A percentile compares a stretch with the other conserved stretches of the same genome.
Conservation (phyloP, 2,888 invertebrate species). For the Chorisops tibialis region DNA sequence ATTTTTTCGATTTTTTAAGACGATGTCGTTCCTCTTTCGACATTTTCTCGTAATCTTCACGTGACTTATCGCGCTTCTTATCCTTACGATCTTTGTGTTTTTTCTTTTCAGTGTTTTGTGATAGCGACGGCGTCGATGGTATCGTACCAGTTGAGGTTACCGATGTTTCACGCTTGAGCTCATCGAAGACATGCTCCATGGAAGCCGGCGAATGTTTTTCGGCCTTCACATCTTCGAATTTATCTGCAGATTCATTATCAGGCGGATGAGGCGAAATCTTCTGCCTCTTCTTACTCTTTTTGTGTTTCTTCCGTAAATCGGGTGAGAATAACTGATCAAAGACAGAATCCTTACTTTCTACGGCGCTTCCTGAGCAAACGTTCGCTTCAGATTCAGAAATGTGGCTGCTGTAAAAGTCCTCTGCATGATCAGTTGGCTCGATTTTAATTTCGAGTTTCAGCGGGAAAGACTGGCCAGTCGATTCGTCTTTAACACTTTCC, state of each 20-base stretch:
- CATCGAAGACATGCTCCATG: constrained; percentile 54
- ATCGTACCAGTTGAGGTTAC: not conserved
- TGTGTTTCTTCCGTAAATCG: constrained; percentile 72
- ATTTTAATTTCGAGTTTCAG: constrained; percentile 36
- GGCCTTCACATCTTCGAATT: constrained; percentile 27
- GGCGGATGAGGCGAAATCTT: constrained; percentile 54
- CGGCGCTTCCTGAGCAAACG: constrained; percentile 33
- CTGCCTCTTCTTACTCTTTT: constrained; percentile 78
- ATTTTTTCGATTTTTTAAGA: constrained; percentile 59
- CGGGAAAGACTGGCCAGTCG: constrained; percentile 20
- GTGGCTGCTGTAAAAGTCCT: constrained; percentile 42
- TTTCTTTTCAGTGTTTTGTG: constrained; percentile 41
- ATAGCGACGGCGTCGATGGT: constrained; percentile 9
- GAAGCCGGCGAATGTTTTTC: constrained; percentile 33
- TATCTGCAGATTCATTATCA: constrained; percentile 40
- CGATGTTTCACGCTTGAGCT: constrained; percentile 52
- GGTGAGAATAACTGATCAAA: constrained; percentile 50
- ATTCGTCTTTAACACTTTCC: constrained; percentile 40
- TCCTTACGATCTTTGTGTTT: constrained; percentile 51
- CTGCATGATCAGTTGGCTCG: constrained; percentile 28
- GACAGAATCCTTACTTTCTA: constrained; percentile 54
- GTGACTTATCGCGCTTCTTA: constrained; percentile 48
- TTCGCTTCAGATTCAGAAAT: constrained; percentile 37
- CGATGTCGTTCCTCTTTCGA: constrained; percentile 52
- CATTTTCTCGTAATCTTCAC: constrained; percentile 39